Percentiles rank a stretch among this genome's conserved stretches.
Evolutionary conservation across 2,797 vertebrate genomes (phyloP).

Genomic region (Sibirionetta formosa): DNA sequence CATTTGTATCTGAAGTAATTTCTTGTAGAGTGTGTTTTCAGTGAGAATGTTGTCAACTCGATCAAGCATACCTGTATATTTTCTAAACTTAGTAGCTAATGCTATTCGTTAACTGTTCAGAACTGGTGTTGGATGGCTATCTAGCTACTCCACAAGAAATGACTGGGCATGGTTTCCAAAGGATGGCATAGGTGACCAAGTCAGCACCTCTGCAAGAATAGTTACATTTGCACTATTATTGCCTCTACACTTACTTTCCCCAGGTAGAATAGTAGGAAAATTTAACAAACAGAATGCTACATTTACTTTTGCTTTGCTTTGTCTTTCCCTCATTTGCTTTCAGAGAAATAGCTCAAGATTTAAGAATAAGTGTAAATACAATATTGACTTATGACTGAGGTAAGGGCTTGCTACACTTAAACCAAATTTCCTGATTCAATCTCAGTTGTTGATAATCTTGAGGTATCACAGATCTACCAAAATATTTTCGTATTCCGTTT

Average conservation of each 20-base stretch:
- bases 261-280: not conserved
- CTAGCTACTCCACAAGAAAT: not conserved
- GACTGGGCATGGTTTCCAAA: not conserved
- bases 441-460: not conserved
- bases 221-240: not conserved
- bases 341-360: not conserved
- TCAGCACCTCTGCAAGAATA: not conserved
- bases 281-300: not conserved
- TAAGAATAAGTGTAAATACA: not conserved
- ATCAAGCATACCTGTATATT: not conserved
- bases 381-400: not conserved
- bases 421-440: not conserved
- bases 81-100: not conserved
- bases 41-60: not conserved
- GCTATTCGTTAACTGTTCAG: not conserved
- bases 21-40: not conserved
- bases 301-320: not conserved
- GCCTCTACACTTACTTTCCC: not conserved
- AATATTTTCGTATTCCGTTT: not conserved
- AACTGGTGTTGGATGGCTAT: not conserved
- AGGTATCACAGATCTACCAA: not conserved
- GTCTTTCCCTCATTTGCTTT: not conserved
- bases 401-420: no score
- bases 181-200: not conserved
- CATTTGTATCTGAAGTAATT: not conserved